Base-by-base conservation (phyloP, 2,113 vertebrate species). In the Fregata magnificens region DNA sequence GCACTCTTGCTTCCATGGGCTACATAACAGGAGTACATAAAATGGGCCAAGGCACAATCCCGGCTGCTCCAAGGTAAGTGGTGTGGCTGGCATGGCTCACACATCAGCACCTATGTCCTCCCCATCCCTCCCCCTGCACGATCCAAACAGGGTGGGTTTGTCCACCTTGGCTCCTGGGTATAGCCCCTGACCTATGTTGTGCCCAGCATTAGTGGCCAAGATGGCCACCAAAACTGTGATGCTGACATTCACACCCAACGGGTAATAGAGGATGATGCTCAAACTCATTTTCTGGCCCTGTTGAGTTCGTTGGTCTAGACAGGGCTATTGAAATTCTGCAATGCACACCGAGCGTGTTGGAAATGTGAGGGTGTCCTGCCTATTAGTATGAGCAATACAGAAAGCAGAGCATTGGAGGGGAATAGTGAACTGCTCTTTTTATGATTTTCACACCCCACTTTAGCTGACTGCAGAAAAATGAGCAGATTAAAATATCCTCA, bases 311-410 rank as follows among this genome's bases (percentile, higher is more conserved):
- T 3, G 1, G 25, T 47, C 7, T 40, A 61, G 25, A 70, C 14
- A 59, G 16, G 16, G 16, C 65, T 69, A 56, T 3, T 86, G 67
- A 83, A 87, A 77, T 44, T 63, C 63, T 72, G n/a, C 24, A 77
- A 36, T 12, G 31, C 47, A 63, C 63, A 38, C 8, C 0, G 0
- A 53, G 16, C 7, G 7, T 47, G 20, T 8, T 52, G 12, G n/a
- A 50, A 85, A 62, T 5, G 6, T 4, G 20, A 83, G 16, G 63
- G 20, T 2, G 3, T 44, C 38, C 29, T 38, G 29, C 19, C 16
- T 28, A 14, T 29, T 29, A 69, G 31, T 49, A 42, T 1, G 13
- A 69, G 3, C 0, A 0, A 70, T 12, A 85, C 9, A 74, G 20
- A 82, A 88, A 56, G 11, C 15, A 63, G 44, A 91, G 15, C 13